phyloP scores from a whole-genome alignment of 2,113 vertebrate genomes.

The Anolis carolinensis region DNA sequence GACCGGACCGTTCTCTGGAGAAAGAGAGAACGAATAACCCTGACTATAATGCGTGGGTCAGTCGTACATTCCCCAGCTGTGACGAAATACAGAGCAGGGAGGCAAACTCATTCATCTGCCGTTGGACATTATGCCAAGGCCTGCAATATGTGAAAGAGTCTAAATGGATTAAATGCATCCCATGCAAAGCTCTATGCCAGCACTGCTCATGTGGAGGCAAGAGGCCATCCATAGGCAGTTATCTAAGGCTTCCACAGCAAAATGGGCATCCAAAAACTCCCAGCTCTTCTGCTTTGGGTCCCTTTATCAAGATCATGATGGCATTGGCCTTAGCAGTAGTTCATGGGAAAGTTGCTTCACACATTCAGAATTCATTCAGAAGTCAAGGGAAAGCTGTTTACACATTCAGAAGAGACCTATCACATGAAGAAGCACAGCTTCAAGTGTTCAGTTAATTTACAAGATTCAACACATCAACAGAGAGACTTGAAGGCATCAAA shows the following conservation, averaged over 20 bases:
- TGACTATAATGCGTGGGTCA: neutral
- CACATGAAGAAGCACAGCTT: neutral
- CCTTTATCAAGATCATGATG: neutral
- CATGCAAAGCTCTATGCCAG: neutral
- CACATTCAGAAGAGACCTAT: neutral
- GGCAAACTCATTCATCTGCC: neutral
- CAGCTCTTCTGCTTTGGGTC: neutral
- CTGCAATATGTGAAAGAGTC: neutral
- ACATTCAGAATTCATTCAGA: too few relatives aligned
- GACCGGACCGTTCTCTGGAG: neutral
- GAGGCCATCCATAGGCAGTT: neutral
- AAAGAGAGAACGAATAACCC: neutral
- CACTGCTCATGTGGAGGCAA: neutral
- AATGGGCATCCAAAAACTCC: accelerated
- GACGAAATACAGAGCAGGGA: neutral
- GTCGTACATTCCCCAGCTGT: neutral
- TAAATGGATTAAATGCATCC: neutral
- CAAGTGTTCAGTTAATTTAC: neutral
- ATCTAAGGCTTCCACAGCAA: neutral
- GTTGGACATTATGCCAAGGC: neutral
- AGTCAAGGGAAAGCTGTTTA: neutral
- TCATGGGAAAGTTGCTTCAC: too few relatives aligned
- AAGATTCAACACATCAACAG: neutral
- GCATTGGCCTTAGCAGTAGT: neutral
- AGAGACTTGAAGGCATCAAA: neutral